Percentiles rank a stretch among this genome's conserved stretches.
Evolutionary conservation across 2,113 vertebrate species (phyloP).

Genomic region (Esox niger): DNA sequence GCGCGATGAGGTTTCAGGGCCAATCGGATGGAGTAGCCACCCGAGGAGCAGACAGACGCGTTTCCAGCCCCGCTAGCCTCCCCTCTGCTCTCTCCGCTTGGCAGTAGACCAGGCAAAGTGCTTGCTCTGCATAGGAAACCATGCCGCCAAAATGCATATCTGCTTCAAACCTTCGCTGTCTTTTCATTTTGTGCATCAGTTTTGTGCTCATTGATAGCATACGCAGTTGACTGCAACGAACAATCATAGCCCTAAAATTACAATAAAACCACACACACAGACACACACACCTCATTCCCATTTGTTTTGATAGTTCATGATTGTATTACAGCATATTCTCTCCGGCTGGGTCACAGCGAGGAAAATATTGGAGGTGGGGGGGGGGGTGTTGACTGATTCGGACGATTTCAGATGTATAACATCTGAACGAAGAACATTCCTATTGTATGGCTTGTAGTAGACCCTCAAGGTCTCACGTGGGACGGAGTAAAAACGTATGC

Average conservation of each 20-base stretch:
- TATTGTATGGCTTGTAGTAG: not conserved
- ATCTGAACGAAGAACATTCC: slow-evolving; percentile 24
- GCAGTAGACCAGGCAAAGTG: not conserved
- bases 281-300: slow-evolving; percentile 37
- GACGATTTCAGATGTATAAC: too few relatives aligned
- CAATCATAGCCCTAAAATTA: slow-evolving; percentile 56
- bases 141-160: slow-evolving; percentile 31
- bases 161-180: slow-evolving; percentile 31
- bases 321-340: slow-evolving; percentile 49
- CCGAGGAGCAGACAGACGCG: not conserved
- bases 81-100: not conserved
- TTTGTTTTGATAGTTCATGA: slow-evolving; percentile 27
- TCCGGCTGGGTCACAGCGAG: not conserved
- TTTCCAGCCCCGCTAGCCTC: not conserved
- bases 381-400: not conserved
- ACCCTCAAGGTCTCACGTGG: too few relatives aligned
- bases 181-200: slow-evolving; percentile 52
- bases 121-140: slow-evolving; percentile 12
- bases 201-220: slow-evolving; percentile 66
- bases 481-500: too few relatives aligned
- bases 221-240: slow-evolving; percentile 62
- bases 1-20: not conserved
- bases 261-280: slow-evolving; percentile 32
- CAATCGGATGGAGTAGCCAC: not conserved
- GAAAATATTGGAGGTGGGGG: not conserved